These are phyloP conservation scores for Boulengeromyrus knoepffleri DNA, from an alignment of 2,113 vertebrate genomes.

Conservation along the genomic window DNA sequence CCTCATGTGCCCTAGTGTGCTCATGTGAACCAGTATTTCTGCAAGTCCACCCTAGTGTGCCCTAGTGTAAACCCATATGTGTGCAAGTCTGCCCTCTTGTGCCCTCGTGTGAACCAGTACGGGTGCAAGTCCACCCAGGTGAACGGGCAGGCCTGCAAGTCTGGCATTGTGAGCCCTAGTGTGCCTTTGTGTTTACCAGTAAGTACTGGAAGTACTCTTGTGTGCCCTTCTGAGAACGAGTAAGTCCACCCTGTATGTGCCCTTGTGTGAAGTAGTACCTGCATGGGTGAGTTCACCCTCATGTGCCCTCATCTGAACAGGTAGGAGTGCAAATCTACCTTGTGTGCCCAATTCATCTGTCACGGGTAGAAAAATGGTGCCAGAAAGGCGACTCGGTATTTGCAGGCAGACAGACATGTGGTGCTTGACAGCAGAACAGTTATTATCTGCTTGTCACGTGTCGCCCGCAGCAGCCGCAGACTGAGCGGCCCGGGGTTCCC, in stretches of 20 bases:
- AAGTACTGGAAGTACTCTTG: background rate
- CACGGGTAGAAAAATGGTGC: slow-evolving; percentile 46
- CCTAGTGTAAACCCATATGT: background rate
- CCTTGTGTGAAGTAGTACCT: background rate
- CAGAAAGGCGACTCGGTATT: slow-evolving; percentile 76
- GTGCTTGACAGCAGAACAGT: slow-evolving; percentile 73
- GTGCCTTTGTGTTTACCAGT: background rate
- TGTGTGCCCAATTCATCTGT: slow-evolving; percentile 40
- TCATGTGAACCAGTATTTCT: background rate
- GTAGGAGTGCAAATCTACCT: background rate
- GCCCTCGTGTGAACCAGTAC: background rate
- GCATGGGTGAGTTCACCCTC: background rate
- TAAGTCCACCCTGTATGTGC: background rate
- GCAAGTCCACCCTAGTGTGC: background rate
- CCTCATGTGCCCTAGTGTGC: background rate
- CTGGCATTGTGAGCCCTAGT: background rate
- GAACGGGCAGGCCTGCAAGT: background rate
- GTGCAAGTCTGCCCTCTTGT: background rate
- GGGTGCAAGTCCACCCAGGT: background rate
- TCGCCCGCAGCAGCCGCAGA: slow-evolving; percentile 55
- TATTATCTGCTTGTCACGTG: slow-evolving; percentile 73
- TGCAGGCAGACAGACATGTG: slow-evolving; percentile 71
- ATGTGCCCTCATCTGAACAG: background rate
- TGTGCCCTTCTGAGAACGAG: background rate
- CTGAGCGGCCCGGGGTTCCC: slow-evolving; percentile 59